phyloP scores from a whole-genome alignment of 2,113 vertebrate genomes.

The Tragelaphus imberbis region DNA sequence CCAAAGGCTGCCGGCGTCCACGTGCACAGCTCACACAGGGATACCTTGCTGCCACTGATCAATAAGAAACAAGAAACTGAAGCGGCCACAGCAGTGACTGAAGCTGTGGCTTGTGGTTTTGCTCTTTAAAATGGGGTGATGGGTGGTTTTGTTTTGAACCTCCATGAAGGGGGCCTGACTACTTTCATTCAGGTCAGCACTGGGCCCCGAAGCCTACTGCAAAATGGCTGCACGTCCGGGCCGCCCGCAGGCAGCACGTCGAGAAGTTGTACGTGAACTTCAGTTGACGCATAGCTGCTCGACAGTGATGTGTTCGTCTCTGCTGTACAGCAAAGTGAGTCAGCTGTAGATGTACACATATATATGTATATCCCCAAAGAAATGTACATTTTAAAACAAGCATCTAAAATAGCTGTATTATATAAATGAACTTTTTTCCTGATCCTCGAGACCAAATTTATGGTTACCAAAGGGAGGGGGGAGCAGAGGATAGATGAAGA shows the following conservation, averaged over 20 bases:
- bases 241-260: background rate
- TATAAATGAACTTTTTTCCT: background rate
- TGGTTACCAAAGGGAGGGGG: background rate
- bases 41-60: background rate
- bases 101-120: slow-evolving; percentile 60
- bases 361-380: background rate
- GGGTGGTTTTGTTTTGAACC: slow-evolving; percentile 50
- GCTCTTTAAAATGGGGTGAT: slow-evolving; percentile 47
- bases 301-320: accelerated
- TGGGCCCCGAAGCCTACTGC: background rate
- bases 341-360: background rate
- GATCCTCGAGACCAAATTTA: background rate
- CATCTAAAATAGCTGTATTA: background rate
- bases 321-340: background rate
- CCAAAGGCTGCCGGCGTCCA: background rate
- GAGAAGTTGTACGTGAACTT: background rate
- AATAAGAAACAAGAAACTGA: slow-evolving; percentile 34
- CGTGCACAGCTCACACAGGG: background rate
- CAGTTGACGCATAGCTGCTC: background rate
- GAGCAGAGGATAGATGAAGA: background rate
- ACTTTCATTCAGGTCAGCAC: slow-evolving; percentile 45
- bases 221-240: background rate
- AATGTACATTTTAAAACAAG: background rate
- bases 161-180: background rate
- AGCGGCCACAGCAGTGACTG: background rate